Base-by-base conservation (phyloP, 2,797 vertebrate species). In the Sciurus vulgaris region DNA sequence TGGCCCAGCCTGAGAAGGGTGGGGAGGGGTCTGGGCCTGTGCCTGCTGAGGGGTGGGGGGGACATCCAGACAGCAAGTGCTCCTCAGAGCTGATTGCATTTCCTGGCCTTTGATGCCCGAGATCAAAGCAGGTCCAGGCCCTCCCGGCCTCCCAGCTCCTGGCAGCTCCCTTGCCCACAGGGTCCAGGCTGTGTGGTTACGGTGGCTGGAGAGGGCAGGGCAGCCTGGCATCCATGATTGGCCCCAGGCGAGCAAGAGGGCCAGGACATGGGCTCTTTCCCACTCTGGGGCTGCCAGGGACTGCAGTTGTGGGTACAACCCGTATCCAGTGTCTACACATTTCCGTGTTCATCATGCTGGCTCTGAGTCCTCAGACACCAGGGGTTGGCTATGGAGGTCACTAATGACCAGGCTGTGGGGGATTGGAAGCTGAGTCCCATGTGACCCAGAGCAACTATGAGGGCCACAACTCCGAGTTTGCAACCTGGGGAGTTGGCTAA, bases 41-140 rank as follows among this genome's bases (percentile, higher is more conserved):
- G 95, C 96, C 96, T 91, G 78, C 77, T 87, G 72, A 59, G 22
- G 56, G 56, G 22, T 59, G 56, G 56, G 56, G 56, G 56, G 7
- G 84, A 87, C 44, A 17, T 93, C 84, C 92, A 86, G 86, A 89
- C 93, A 96, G 91, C 93, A 88, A 97, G 94, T 95, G 95, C 84
- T 96, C 77, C 69, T 90, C 67, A 26, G 84, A 94, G 77, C 74
- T 97, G 94, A 97, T 96, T 97, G 87, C 94, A 95, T 96, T 97
- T 98, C 97, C 97, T 96, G 95, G 83, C 86, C 97, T 97, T 97
- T 97, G 97, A 97, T 97, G 95, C 93, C 95, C 41, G 0, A 91
- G 93, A 97, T 97, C 93, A 97, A 97, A 97, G 96, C n/a, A 44
- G 41, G 92, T 65, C 86, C 86, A 82, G 56, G 35, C 79, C 56